phyloP scores from a whole-genome alignment of 2,797 vertebrate genomes.

The Champsocephalus esox region DNA sequence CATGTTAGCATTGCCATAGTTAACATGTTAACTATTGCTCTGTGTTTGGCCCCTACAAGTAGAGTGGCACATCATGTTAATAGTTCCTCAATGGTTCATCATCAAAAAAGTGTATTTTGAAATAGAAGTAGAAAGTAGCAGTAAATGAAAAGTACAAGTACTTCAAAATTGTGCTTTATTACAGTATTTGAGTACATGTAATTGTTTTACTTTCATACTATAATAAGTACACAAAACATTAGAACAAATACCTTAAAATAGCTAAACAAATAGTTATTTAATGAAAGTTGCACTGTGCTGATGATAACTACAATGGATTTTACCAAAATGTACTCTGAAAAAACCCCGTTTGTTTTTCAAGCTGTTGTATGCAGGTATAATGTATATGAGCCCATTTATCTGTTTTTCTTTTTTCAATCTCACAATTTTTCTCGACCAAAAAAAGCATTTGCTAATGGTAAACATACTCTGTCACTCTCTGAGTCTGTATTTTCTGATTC shows the following conservation, averaged over 20 bases:
- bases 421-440: not conserved
- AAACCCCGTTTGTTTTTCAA: not conserved
- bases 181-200: not conserved
- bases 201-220: not conserved
- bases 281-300: not conserved
- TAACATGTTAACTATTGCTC: not conserved
- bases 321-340: too few species aligned
- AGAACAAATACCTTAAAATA: not conserved
- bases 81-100: too few species aligned
- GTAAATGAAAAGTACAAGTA: too few species aligned
- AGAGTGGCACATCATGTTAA: too few species aligned
- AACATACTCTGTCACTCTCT: not conserved
- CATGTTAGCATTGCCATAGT: not conserved
- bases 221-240: not conserved
- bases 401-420: constrained; percentile 9
- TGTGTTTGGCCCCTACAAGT: too few species aligned
- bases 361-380: not conserved
- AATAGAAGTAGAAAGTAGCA: too few species aligned
- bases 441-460: not conserved
- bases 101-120: too few species aligned
- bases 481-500: constrained; percentile 38
- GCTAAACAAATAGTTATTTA: not conserved
- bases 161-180: too few species aligned
- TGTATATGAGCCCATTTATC: not conserved
- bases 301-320: too few species aligned